Base-by-base conservation (phyloP, 2,113 vertebrate species). In the Engraulis encrasicolus region DNA sequence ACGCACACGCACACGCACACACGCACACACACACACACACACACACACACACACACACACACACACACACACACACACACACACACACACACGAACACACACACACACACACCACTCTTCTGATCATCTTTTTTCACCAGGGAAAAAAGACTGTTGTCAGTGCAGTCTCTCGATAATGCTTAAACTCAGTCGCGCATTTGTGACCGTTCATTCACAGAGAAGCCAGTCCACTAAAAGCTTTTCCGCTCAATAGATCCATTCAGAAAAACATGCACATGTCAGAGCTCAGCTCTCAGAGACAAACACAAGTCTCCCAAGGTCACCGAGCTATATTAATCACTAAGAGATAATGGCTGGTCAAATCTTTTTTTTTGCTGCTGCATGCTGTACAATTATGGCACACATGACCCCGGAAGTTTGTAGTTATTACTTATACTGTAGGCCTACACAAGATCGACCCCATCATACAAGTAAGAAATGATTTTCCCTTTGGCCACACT, bases 221-320 rank as follows among this genome's bases (percentile, higher is more conserved):
- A 31, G 34, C 27, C n/a, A n/a, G n/a, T n/a, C n/a, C 31, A 31
- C 6, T 45, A 86, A 83, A 86, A 86, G 85, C 85, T 86, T 83
- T 86, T 86, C 79, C 50, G 50, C 27, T 86, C n/a, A 78, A 80
- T 80, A 37, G 54, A 45, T 81, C 27, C 66, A 34, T 74, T 74
- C 66, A 74, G 66, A 74, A 23, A 34, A 74, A 66, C 58, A 66
- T 36, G 31, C 31, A 15, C 66, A 52, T 66, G 37, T 80, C 61
- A 78, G 74, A 50, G 48, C 18, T 19, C 78, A 50, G 48, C 18
- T 19, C 78, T 27, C 27, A 1, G 18, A 83, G n/a, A 40, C 50
- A 81, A 6, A 81, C 78, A 50, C 80, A 84, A 84, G 49, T 11
- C 20, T 36, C 40, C 3, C 85, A 88, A 88, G 85, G 87, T 85